Base-by-base conservation (phyloP, 2,888 invertebrate genomes). In the Nomada hirtipes region DNA sequence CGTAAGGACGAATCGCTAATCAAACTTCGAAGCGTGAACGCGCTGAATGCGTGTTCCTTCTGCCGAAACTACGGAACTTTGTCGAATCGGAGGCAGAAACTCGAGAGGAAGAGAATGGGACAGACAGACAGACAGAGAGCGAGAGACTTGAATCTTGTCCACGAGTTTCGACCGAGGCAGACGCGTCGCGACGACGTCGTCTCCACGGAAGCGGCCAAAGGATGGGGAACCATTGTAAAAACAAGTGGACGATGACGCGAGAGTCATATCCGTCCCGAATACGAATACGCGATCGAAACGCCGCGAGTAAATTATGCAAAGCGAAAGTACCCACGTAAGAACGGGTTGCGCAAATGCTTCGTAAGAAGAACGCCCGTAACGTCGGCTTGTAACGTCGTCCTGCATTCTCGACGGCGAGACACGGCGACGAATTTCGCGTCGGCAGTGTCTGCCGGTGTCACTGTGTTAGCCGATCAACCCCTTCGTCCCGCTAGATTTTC, bases 241-340 rank as follows among this genome's bases (percentile, higher is more conserved):
- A 78, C 68, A 55, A 82, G 70, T 79, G 70, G 79, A 82, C 76
- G 87, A 84, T 82, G 84, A 80, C 78, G 78, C 71, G 82, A 75
- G 82, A 75, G 73, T 68, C 79, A 73, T 52, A 78, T 82, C 82
- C 79, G 86, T 88, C 75, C 82, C 85, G 88, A 88, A 88, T 88
- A 85, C 85, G 88, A 86, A 88, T 88, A 84, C 81, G 75, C 87
- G 85, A 88, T 88, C 83, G 88, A 86, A 86, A 88, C 88, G 86
- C 83, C 82, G 82, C 86, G 75, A 84, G 87, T 87, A 84, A 88
- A 88, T 88, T 88, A 88, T 88, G 88, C 88, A 88, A 88, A 88
- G 88, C 88, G 88, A 88, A 88, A 88, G 88, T 88, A 88, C 77
- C 87, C 83, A 88, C 88, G 88, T 88, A 88, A 88, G 88, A 86